A percentile compares a stretch with the other conserved stretches of the same genome.
Conservation (phyloP, 2,888 invertebrate genomes). For the Laspeyria flexula region DNA sequence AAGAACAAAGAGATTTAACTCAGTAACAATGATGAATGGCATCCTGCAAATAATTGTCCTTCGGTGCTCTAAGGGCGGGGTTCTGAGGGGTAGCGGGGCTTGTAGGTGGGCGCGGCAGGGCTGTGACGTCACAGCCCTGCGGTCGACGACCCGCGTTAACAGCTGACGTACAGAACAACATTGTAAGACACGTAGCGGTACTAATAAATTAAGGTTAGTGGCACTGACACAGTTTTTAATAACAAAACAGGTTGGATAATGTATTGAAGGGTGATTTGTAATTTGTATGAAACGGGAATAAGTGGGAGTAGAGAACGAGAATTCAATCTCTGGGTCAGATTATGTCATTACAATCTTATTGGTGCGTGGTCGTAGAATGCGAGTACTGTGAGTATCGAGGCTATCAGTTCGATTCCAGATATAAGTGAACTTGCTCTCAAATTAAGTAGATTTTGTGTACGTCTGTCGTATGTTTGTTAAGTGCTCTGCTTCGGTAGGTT, state of each 20-base stretch:
- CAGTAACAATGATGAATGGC: constrained; percentile 70
- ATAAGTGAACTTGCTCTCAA: too few relatives aligned
- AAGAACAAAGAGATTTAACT: constrained; percentile 58
- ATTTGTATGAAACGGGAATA: not conserved
- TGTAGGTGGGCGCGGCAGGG: constrained; percentile 62
- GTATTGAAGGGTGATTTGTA: not conserved
- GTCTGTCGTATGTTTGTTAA: too few relatives aligned
- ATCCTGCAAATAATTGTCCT: constrained; percentile 79
- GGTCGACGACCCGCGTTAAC: constrained; percentile 69
- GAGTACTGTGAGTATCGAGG: too few relatives aligned
- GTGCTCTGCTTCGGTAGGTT: too few relatives aligned
- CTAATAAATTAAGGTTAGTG: constrained; percentile 39
- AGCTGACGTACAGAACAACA: constrained; percentile 57
- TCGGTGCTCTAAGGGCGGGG: constrained; percentile 47
- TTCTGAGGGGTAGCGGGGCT: constrained; percentile 37
- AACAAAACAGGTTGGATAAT: constrained; percentile 25
- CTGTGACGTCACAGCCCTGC: constrained; percentile 75
- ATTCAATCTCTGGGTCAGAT: too few relatives aligned
- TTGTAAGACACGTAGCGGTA: constrained; percentile 39
- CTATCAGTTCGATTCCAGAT: too few relatives aligned
- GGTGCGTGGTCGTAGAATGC: too few relatives aligned
- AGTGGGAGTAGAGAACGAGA: not conserved
- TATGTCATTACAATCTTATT: too few relatives aligned
- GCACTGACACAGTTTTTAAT: constrained; percentile 45
- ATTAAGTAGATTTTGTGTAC: too few relatives aligned